Percentiles rank a stretch among this genome's conserved stretches.
These are phyloP conservation scores for Saturnia pavonia DNA, from an alignment of 2,888 invertebrate genomes.

Conservation along the genomic window DNA sequence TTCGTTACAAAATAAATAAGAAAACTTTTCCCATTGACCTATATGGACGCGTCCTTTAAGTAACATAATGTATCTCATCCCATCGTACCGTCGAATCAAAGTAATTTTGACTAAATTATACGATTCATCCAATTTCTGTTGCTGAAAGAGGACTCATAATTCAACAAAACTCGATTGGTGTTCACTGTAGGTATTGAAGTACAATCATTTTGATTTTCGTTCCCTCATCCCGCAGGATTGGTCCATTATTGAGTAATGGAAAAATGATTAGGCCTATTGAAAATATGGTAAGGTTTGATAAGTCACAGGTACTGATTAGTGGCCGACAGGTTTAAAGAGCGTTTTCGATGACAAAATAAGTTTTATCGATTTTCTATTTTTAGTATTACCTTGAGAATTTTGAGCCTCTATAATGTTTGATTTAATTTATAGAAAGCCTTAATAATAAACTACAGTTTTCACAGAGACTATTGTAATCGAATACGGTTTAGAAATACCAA, in stretches of 20 bases:
- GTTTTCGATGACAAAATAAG: not conserved
- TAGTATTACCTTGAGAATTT: not conserved
- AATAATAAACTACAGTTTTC: too few relatives aligned
- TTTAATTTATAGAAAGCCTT: not conserved
- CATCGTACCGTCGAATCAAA: constrained; percentile 3
- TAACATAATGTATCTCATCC: not conserved
- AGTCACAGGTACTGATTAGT: not conserved
- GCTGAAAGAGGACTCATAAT: constrained; percentile 1
- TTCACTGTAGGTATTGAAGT: constrained; percentile 3
- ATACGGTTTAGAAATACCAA: too few relatives aligned
- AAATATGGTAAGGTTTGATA: constrained; percentile 1
- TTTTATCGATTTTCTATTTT: not conserved
- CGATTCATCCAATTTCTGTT: constrained; percentile 14
- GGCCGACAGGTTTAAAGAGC: not conserved
- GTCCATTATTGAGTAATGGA: constrained; percentile 19
- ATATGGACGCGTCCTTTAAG: not conserved
- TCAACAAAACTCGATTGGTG: constrained; percentile 11
- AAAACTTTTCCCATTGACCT: constrained; percentile 12
- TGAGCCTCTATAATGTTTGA: not conserved
- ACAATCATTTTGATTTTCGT: constrained; percentile 5
- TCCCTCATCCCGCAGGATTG: constrained; percentile 6
- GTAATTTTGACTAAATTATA: constrained; percentile 13
- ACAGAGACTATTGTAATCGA: too few relatives aligned
- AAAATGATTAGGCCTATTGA: constrained; percentile 17
- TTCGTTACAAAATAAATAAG: not conserved